These are phyloP conservation scores for Drosophila demipolita DNA, from an alignment of 2,888 invertebrate genomes.

Conservation along the genomic window DNA sequence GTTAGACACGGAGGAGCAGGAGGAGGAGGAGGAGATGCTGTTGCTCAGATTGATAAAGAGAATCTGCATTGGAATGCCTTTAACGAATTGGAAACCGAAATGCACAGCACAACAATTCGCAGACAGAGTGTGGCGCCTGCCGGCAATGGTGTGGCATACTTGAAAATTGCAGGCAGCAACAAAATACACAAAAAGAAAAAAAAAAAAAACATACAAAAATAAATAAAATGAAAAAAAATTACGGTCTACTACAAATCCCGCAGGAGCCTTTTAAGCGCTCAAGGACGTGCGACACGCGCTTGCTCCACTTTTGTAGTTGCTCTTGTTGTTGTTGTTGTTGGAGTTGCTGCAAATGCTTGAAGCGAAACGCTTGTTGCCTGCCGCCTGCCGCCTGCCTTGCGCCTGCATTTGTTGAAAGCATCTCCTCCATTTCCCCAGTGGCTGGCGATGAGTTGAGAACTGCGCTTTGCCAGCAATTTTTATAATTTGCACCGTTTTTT, in stretches of 20 bases:
- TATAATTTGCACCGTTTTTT: constrained; percentile 73
- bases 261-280: constrained; percentile 65
- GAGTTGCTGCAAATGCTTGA: constrained; percentile 49
- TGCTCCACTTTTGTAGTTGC: not conserved
- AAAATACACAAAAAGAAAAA: not conserved
- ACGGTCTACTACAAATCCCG: constrained; percentile 48
- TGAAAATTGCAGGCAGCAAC: constrained; percentile 59
- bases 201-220: not conserved
- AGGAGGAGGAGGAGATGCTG: not conserved
- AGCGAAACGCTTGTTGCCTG: constrained; percentile 43
- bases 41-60: constrained; percentile 12
- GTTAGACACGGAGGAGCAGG: not conserved
- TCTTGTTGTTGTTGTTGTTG: constrained; percentile 1
- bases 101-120: constrained; percentile 41
- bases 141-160: constrained; percentile 54
- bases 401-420: constrained; percentile 30
- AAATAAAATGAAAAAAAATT: constrained; percentile 1
- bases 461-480: constrained; percentile 80
- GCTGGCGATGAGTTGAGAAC: constrained; percentile 54
- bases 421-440: constrained; percentile 39
- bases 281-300: constrained; percentile 67
- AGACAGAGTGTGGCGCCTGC: constrained; percentile 37
- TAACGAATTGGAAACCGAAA: constrained; percentile 41
- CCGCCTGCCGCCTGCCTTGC: constrained; percentile 12
- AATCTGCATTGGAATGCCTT: constrained; percentile 62